Evolutionary conservation across 2,888 invertebrate genomes (phyloP), one percentile per base, ranked within the genome.

Genomic region (Aporophyla nigra): DNA sequence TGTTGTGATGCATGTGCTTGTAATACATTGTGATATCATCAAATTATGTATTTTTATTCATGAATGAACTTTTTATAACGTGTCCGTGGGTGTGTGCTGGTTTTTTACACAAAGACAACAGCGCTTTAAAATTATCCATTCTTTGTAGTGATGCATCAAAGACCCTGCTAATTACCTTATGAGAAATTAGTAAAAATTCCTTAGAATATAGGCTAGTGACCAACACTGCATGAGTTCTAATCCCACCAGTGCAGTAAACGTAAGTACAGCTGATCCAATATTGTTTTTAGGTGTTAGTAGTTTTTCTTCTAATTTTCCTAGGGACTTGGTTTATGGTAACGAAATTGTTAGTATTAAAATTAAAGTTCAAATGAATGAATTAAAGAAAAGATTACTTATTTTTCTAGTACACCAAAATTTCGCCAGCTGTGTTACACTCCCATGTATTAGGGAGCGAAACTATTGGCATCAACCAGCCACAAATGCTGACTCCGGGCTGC

Each of bases 21-120:
- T 80, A 61, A 49, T 70, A 74, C 33, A 56, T 33, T 56, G 33
- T 73, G 59, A 59, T 71, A 61, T 73, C 51, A 83, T 76, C 24
- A 43, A 27, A 68, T 67, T 43, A 19, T 43, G 24, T 71, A 51
- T 84, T 69, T 63, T 65, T 78, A 61, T 74, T 84, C 46, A 54
- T 74, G 61, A 84, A 74, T 69, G 56, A 66, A 84, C 24, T 51
- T 24, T 71, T 16, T 59, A 58, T 43, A 54, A 16, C 51, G 40
- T 73, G 54, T 54, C 21, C 51, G 51, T 62, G 61, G 49, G 59
- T 40, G 53, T 27, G 49, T 80, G 5, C 21, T 54, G 73, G 10
- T 6, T 10, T 40, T 46, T 19, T 24, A 80, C 1, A 33, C 0
- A 71, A 46, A 69, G 16, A 72, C 21, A 21, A n/a, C 16, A 54